These are phyloP conservation scores for Drosophila borborema DNA, from an alignment of 2,888 invertebrate species.

Conservation along the genomic window DNA sequence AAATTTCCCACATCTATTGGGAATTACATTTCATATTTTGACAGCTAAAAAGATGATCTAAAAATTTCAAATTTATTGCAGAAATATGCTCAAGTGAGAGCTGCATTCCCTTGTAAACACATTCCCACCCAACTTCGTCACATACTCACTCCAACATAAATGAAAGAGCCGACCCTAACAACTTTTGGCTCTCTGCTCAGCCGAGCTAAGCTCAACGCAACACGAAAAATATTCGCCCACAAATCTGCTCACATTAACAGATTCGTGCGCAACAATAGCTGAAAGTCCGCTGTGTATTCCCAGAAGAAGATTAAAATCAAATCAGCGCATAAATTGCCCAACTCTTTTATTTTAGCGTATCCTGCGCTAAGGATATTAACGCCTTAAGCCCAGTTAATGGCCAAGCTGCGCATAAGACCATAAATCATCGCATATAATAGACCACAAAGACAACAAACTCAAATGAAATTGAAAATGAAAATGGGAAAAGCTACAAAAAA, in stretches of 20 bases:
- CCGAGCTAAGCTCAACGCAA: not conserved
- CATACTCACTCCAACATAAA: not conserved
- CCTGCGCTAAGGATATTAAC: slow-evolving; percentile 65
- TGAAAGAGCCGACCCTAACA: not conserved
- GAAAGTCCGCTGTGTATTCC: slow-evolving; percentile 26
- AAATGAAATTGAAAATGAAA: slow-evolving; percentile 37
- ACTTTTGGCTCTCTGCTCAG: not conserved
- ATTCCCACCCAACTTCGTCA: not conserved
- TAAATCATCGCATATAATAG: slow-evolving; percentile 69
- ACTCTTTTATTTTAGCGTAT: slow-evolving; percentile 46
- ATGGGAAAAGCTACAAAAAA: slow-evolving; percentile 37
- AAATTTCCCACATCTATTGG: not conserved
- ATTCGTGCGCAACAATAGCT: slow-evolving; percentile 37
- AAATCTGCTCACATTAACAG: slow-evolving; percentile 56
- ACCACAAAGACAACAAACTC: slow-evolving; percentile 36
- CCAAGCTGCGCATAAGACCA: slow-evolving; percentile 31
- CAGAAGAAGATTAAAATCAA: slow-evolving; percentile 70
- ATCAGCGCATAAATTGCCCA: slow-evolving; percentile 61
- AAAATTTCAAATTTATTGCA: not conserved
- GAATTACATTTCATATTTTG: not conserved
- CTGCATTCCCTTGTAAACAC: not conserved
- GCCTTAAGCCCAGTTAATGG: slow-evolving; percentile 67
- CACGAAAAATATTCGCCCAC: slow-evolving; percentile 30
- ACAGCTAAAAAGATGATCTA: not conserved
- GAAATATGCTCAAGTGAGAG: too few relatives aligned